Conservation (phyloP, 1,140 invertebrate species). For the Trachelipus rathkii region DNA sequence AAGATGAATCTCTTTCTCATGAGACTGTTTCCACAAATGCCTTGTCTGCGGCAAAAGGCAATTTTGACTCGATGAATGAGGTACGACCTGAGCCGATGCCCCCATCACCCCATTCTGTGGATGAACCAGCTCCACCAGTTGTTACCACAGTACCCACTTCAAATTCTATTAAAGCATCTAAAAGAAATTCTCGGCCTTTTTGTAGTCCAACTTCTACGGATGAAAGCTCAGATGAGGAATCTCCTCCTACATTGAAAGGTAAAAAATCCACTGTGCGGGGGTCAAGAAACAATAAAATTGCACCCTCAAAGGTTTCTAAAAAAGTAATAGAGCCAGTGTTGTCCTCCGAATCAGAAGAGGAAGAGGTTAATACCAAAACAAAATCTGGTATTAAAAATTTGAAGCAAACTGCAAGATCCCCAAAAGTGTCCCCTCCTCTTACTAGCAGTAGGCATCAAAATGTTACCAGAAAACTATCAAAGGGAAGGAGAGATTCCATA, state of each 20-base stretch:
- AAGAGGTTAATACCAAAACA: neutral
- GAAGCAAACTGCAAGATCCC: neutral
- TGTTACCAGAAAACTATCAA: neutral
- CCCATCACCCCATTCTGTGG: neutral
- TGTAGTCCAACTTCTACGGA: neutral
- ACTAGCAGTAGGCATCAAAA: neutral
- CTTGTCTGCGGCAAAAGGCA: neutral
- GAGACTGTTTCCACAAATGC: neutral
- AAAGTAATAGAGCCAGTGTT: neutral
- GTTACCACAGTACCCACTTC: neutral
- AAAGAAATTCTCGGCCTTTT: neutral
- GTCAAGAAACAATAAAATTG: neutral
- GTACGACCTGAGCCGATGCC: neutral
- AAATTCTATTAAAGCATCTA: neutral
- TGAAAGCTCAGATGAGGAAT: neutral
- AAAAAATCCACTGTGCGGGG: neutral
- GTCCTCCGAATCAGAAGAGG: neutral
- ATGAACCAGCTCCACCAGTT: neutral
- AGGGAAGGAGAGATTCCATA: neutral
- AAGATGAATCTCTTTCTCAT: neutral
- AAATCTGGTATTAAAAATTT: neutral
- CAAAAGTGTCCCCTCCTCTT: neutral
- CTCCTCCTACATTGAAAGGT: neutral
- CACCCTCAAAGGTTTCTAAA: neutral
- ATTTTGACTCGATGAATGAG: neutral